These are phyloP conservation scores for Tychaedon coryphoeus DNA, from an alignment of 2,113 vertebrate genomes.

Conservation along the genomic window DNA sequence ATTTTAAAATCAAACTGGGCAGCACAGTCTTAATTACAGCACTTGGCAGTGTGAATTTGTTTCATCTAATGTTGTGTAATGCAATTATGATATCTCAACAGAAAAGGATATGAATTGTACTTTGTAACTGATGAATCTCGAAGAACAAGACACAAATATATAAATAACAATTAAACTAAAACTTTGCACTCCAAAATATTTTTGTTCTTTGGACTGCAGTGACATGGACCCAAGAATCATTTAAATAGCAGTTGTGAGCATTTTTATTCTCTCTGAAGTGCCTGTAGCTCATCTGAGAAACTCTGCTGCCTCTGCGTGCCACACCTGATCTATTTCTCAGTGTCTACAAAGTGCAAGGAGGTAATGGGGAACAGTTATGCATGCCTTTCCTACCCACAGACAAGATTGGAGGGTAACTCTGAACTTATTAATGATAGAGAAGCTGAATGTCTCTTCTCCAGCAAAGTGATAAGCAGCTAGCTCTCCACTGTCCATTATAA, in stretches of 20 bases:
- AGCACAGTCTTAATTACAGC: slow-evolving; percentile 5
- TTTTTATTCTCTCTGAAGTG: not conserved
- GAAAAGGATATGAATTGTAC: not conserved
- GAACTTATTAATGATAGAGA: not conserved
- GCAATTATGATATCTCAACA: not conserved
- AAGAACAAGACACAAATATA: not conserved
- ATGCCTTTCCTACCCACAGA: not conserved
- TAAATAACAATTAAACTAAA: not conserved
- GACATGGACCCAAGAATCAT: not conserved
- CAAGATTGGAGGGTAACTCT: not conserved
- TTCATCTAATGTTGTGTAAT: not conserved
- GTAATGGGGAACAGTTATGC: not conserved
- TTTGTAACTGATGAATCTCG: not conserved
- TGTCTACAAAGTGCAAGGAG: not conserved
- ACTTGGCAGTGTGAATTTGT: slow-evolving; percentile 10
- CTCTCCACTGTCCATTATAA: not conserved
- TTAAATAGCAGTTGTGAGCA: not conserved
- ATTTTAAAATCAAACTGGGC: slow-evolving; percentile 5
- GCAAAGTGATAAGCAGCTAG: not conserved
- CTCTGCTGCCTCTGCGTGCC: not conserved
- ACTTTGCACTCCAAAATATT: not conserved
- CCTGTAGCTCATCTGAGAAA: not conserved
- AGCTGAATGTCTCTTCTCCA: not conserved
- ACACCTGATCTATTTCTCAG: not conserved
- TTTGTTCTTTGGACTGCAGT: not conserved